phyloP scores from a whole-genome alignment of 92 coral and sea anemone genomes.

The Micromussa lordhowensis region DNA sequence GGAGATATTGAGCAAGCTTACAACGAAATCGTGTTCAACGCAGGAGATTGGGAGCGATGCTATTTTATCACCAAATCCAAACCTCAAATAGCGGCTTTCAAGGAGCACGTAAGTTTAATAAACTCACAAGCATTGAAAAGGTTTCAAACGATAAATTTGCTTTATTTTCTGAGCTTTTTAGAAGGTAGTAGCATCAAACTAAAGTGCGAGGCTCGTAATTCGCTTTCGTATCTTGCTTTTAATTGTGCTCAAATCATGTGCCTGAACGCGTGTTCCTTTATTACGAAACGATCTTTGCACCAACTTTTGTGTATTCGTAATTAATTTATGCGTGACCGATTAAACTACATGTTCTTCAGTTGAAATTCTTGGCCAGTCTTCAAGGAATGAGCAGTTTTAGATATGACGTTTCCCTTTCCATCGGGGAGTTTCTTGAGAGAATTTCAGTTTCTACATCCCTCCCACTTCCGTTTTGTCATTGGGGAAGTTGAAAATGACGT shows the following conservation, averaged over 20 bases:
- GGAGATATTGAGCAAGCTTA: slow-evolving; percentile 85
- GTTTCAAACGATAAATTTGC: not conserved
- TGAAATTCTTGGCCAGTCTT: no score
- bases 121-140: not conserved
- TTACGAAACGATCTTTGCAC: slow-evolving; percentile 15
- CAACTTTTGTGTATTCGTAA: slow-evolving; percentile 10
- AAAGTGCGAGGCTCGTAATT: not conserved
- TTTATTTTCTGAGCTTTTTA: not conserved
- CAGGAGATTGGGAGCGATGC: slow-evolving; percentile 92
- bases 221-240: not conserved
- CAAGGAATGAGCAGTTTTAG: not conserved
- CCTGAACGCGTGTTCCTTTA: slow-evolving; percentile 33
- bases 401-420: not conserved
- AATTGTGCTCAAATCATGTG: not conserved
- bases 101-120: slow-evolving; percentile 86
- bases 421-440: not conserved
- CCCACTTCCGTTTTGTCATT: slow-evolving; percentile 43
- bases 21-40: slow-evolving; percentile 76
- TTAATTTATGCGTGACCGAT: slow-evolving; percentile 11
- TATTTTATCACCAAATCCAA: slow-evolving; percentile 91
- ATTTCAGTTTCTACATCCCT: slow-evolving; percentile 20
- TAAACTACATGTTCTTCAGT: not conserved
- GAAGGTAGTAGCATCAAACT: not conserved
- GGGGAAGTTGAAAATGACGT: slow-evolving; percentile 38
- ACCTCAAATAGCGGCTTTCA: slow-evolving; percentile 91